Base-by-base conservation (phyloP, 2,888 invertebrate genomes). In the Glyphotaelius pellucidus region DNA sequence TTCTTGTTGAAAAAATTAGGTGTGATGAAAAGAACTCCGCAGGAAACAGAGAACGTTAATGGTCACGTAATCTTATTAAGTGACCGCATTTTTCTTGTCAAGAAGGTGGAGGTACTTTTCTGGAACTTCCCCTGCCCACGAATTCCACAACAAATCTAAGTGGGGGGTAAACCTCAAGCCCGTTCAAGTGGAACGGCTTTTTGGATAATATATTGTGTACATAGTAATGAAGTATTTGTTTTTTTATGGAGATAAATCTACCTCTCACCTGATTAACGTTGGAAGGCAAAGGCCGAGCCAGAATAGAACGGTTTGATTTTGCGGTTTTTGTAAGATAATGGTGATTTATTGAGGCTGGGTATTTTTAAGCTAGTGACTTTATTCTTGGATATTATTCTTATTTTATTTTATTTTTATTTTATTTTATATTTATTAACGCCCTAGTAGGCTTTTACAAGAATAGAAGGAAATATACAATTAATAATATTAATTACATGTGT, bases 41-140 rank as follows among this genome's bases (percentile, higher is more conserved):
- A 32, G 83, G 83, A 83, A 89, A 67, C 67, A n/a, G 25, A 67
- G 89, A 79, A 89, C 81, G 89, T 89, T 91, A 91, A 91, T 89
- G 91, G 91, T 35, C 52, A 67, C 52, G 91, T 89, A 91, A 91
- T 91, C 89, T 89, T 81, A 91, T 91, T 91, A 91, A 91, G 91
- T 91, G 89, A 86, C 80, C 88, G 83, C 79, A 91, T 91, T 91
- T 91, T 89, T 91, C 89, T 89, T 91, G 80, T 52, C 84, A 85
- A 90, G 80, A 86, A 86, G 86, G 67, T 25, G 67, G 25, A n/a
- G 25, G 67, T 67, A 67, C 67, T 67, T 67, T 52, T 25, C 25
- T n/a, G 67, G 25, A 67, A n/a, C 67, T 25, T 67, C 67, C 25
- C n/a, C 67, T 67, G 67, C n/a, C 25, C 25, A 67, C 25, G 67